Evolutionary conservation across 2,113 vertebrate species (phyloP).

Genomic region (Toxotes chatareus): DNA sequence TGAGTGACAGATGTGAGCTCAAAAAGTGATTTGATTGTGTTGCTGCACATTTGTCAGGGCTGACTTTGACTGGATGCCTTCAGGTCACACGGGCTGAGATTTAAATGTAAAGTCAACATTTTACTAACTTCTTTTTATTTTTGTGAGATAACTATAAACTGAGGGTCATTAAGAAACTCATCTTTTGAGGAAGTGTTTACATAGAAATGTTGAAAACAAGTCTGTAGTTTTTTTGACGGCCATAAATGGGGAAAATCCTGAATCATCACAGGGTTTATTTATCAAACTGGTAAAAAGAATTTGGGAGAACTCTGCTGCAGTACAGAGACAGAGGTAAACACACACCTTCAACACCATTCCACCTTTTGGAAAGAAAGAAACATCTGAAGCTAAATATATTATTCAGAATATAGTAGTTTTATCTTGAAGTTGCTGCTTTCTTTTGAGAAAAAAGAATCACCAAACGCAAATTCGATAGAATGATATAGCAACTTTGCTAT

Average conservation of each 20-base stretch:
- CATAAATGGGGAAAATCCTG: background rate
- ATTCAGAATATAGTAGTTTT: background rate
- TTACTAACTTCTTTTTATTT: background rate
- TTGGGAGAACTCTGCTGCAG: background rate
- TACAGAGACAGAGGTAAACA: background rate
- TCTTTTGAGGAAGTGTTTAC: background rate
- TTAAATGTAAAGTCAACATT: background rate
- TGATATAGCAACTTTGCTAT: background rate
- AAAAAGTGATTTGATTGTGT: background rate
- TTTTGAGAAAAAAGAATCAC: background rate
- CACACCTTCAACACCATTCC: background rate
- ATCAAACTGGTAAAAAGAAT: background rate
- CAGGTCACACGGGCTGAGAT: background rate
- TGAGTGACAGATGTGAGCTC: constrained; percentile 2
- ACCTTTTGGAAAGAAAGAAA: background rate
- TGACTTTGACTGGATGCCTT: background rate
- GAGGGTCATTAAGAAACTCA: background rate
- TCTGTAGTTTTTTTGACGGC: background rate
- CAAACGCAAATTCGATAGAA: background rate
- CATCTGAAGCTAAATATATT: background rate
- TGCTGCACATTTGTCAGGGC: background rate
- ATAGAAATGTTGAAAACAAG: background rate
- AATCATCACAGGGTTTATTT: background rate
- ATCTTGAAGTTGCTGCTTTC: background rate
- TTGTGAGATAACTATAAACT: background rate